These are phyloP conservation scores for Drosophila leontia DNA, from an alignment of 1,140 invertebrate genomes.

Conservation along the genomic window DNA sequence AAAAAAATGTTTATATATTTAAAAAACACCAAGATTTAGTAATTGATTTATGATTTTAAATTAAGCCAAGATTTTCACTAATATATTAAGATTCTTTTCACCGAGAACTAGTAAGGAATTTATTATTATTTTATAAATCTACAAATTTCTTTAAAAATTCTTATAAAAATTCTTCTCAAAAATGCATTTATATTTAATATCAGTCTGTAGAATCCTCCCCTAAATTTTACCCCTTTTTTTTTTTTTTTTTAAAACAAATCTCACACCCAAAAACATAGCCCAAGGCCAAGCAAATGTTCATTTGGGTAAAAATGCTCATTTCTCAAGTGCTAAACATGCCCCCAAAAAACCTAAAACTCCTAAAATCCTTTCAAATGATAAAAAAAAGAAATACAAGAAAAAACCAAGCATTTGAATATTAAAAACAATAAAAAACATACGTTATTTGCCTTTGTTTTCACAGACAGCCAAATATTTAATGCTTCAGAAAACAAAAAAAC, in stretches of 20 bases:
- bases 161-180: background rate
- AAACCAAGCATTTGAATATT: constrained; percentile 62
- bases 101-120: background rate
- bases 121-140: too few species aligned
- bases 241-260: background rate
- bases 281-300: constrained; percentile 75
- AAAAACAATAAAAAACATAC: constrained; percentile 80
- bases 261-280: constrained; percentile 32
- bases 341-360: constrained; percentile 8
- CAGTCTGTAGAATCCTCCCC: background rate
- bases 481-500: constrained; percentile 57
- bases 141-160: too few species aligned
- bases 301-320: constrained; percentile 77
- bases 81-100: too few species aligned
- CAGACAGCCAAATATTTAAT: constrained; percentile 76
- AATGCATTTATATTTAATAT: background rate
- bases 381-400: constrained; percentile 5
- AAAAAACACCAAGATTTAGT: background rate
- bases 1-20: too few species aligned
- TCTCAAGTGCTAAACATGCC: constrained; percentile 73
- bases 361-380: constrained; percentile 15
- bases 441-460: constrained; percentile 66
- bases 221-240: background rate
- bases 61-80: too few species aligned
- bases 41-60: background rate